Evolutionary conservation across 2,888 invertebrate genomes (phyloP).

Genomic region (Heliconius hortense): DNA sequence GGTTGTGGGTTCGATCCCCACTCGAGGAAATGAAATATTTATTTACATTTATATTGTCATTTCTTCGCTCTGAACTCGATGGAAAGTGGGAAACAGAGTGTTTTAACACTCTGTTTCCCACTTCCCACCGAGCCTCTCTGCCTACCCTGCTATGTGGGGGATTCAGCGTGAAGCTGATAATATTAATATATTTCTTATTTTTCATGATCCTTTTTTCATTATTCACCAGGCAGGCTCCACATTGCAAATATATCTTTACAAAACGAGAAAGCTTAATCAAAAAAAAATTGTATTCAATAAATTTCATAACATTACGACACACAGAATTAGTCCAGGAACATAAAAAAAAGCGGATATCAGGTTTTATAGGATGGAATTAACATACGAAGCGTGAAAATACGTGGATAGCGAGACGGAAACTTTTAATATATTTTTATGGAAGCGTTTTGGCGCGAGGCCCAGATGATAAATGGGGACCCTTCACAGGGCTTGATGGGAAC

Average conservation of each 20-base stretch:
- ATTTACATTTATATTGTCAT: no score
- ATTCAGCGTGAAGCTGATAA: no score
- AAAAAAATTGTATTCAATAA: constrained; percentile 43
- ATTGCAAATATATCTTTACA: not conserved
- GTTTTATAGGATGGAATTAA: constrained; percentile 70
- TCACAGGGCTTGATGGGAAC: constrained; percentile 61
- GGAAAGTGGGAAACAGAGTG: no score
- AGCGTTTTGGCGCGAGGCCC: constrained; percentile 67
- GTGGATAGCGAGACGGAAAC: constrained; percentile 66
- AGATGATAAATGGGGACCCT: constrained; percentile 76
- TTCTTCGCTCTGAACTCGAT: no score
- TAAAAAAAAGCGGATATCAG: constrained; percentile 58
- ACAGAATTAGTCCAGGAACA: constrained; percentile 54
- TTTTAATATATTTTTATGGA: constrained; percentile 72
- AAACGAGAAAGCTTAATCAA: constrained; percentile 7
- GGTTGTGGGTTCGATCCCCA: no score
- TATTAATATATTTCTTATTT: not conserved
- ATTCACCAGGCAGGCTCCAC: not conserved
- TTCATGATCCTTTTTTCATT: not conserved
- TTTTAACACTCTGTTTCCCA: no score
- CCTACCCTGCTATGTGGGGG: no score
- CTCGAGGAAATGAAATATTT: no score
- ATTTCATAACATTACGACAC: constrained; percentile 51
- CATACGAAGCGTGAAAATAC: constrained; percentile 69
- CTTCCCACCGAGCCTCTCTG: no score